These are phyloP conservation scores for Anaspis maculata DNA, from an alignment of 2,888 invertebrate genomes.

Conservation along the genomic window DNA sequence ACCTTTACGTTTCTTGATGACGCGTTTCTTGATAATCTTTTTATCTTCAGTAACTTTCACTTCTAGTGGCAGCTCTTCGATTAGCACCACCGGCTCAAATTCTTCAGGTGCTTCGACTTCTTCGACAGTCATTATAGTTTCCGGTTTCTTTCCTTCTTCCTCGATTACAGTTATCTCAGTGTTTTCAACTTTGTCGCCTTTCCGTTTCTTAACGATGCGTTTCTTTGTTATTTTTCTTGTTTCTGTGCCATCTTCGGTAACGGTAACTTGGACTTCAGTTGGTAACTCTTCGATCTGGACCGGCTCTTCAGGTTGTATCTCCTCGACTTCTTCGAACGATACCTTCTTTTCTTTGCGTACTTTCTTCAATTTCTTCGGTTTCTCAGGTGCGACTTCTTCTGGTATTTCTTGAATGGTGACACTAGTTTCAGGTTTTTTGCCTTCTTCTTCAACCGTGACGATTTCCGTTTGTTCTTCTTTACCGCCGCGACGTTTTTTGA, in stretches of 20 bases:
- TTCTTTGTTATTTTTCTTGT: slow-evolving; percentile 39
- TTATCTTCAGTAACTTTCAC: slow-evolving; percentile 21
- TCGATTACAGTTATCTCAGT: slow-evolving; percentile 30
- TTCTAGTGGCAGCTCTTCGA: slow-evolving; percentile 24
- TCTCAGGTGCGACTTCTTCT: slow-evolving; percentile 22
- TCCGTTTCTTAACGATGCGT: slow-evolving; percentile 43
- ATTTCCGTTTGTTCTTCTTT: slow-evolving; percentile 40
- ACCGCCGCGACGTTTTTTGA: slow-evolving; percentile 34
- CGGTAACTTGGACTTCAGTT: slow-evolving; percentile 23
- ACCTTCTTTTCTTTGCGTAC: slow-evolving; percentile 14
- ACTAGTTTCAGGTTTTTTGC: slow-evolving; percentile 31
- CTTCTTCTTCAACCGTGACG: slow-evolving; percentile 33
- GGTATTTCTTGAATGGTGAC: slow-evolving; percentile 23
- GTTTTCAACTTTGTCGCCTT: slow-evolving; percentile 34
- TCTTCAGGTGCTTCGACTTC: slow-evolving; percentile 27
- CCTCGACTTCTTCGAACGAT: slow-evolving; percentile 31
- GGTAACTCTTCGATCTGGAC: slow-evolving; percentile 8
- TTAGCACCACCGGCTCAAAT: slow-evolving; percentile 10
- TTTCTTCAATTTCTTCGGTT: no score
- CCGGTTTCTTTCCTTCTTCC: slow-evolving; percentile 11
- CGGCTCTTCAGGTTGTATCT: slow-evolving; percentile 17
- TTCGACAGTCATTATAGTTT: slow-evolving; percentile 4
- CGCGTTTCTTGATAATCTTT: slow-evolving; percentile 31
- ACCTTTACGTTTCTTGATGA: slow-evolving; percentile 33
- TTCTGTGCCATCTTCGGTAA: slow-evolving; percentile 37